Conservation (phyloP, 2,797 vertebrate genomes). For the Chromobotia macracanthus region DNA sequence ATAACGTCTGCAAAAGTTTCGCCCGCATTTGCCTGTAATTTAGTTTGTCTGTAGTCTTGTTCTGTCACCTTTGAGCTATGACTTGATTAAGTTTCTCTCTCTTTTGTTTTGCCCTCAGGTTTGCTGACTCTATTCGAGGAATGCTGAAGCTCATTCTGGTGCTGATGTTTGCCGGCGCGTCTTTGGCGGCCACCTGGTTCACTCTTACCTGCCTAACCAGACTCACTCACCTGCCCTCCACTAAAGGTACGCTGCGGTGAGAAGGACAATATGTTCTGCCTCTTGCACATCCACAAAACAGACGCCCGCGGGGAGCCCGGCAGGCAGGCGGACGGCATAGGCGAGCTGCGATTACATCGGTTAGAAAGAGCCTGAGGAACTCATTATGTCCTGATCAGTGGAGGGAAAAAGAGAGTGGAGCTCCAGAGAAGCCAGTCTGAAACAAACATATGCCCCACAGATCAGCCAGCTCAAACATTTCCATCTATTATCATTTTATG, state of each 20-base stretch:
- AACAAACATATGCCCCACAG: conserved; percentile 63
- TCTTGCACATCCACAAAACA: conserved; percentile 11
- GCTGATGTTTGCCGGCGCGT: conserved; percentile 93
- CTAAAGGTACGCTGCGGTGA: conserved; percentile 81
- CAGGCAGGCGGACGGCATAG: background rate
- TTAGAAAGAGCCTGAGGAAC: conserved; percentile 50
- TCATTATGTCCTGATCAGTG: conserved; percentile 61
- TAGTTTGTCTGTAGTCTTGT: conserved; percentile 18
- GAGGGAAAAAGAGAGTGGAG: conserved; percentile 42
- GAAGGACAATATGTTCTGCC: conserved; percentile 22
- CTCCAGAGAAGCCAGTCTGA: conserved; percentile 46
- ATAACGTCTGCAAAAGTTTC: conserved; percentile 30
- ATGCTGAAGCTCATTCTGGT: conserved; percentile 97
- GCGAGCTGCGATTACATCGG: conserved; percentile 31
- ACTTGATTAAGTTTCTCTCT: conserved; percentile 7
- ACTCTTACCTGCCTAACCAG: conserved; percentile 91
- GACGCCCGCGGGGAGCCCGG: background rate
- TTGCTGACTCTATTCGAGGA: conserved; percentile 96
- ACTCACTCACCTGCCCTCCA: conserved; percentile 93
- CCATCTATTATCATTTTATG: conserved; percentile 71
- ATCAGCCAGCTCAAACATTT: conserved; percentile 64
- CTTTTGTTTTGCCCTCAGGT: conserved; percentile 73
- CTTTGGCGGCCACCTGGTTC: conserved; percentile 93
- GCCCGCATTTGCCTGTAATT: conserved; percentile 10
- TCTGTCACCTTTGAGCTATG: conserved; percentile 39